Conservation (phyloP, 2,888 invertebrate genomes). For the Ophraella communa region DNA sequence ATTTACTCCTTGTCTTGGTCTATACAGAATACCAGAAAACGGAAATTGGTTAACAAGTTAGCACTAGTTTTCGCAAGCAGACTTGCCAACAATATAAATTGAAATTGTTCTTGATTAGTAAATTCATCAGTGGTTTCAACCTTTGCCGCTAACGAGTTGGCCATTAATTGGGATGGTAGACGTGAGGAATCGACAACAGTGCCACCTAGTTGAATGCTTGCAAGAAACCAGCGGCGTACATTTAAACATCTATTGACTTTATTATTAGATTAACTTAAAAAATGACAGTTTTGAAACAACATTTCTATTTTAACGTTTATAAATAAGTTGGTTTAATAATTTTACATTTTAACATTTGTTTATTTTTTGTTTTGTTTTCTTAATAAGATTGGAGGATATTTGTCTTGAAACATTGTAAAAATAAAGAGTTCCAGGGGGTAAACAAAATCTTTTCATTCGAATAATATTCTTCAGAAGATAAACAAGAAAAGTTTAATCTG, state of each 20-base stretch:
- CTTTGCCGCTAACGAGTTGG: constrained; percentile 45
- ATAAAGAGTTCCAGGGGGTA: constrained; percentile 13
- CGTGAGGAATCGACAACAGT: constrained; percentile 27
- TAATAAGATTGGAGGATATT: constrained; percentile 13
- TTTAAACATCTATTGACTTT: too few species aligned
- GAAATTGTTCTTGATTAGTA: constrained; percentile 41
- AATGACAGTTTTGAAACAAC: too few species aligned
- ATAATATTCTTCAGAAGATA: constrained; percentile 21
- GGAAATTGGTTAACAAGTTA: constrained; percentile 32
- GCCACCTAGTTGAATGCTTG: constrained; percentile 46
- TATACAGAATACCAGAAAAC: constrained; percentile 13
- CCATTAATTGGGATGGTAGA: constrained; percentile 42
- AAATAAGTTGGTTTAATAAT: too few species aligned
- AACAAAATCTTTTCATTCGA: constrained; percentile 22
- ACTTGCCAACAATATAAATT: constrained; percentile 41
- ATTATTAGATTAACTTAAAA: too few species aligned
- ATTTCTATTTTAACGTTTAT: too few species aligned
- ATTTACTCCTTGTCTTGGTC: constrained; percentile 3
- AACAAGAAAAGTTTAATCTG: constrained; percentile 27
- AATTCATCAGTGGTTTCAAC: constrained; percentile 46
- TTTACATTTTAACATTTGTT: neutral
- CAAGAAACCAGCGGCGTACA: constrained; percentile 29
- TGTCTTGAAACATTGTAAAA: constrained; percentile 8
- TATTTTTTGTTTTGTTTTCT: constrained; percentile 2
- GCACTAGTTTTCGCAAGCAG: constrained; percentile 28